Percentiles rank a stretch among this genome's conserved stretches.
Evolutionary conservation across 92 coral and sea anemone species (phyloP).

Genomic region (Hydrozoanthus gracilis): DNA sequence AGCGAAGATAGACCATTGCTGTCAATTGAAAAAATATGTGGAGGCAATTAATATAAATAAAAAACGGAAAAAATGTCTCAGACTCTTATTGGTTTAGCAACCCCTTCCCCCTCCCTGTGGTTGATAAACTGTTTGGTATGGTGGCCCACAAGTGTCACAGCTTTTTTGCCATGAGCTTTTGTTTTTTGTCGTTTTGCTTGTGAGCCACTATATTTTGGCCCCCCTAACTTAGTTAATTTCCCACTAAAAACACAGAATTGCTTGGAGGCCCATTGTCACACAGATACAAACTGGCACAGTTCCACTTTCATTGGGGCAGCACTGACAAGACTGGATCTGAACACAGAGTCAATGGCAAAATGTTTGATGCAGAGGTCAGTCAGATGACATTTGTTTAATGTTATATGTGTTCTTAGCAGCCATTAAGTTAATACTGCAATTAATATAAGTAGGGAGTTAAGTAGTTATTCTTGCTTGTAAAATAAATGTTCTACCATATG

Average conservation of each 20-base stretch:
- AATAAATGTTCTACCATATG: too few species aligned
- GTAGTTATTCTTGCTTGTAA: too few species aligned
- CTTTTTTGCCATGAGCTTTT: neutral
- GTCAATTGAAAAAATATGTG: too few species aligned
- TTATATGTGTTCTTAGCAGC: neutral
- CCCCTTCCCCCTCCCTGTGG: too few species aligned
- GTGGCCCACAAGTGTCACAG: too few species aligned
- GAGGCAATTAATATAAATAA: too few species aligned
- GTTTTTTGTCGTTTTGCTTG: neutral
- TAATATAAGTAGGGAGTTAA: too few species aligned
- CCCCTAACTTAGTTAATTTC: neutral
- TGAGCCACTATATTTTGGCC: neutral
- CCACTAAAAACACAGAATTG: conserved; percentile 28
- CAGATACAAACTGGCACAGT: conserved; percentile 76
- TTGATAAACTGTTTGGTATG: too few species aligned
- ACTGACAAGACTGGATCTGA: conserved; percentile 70
- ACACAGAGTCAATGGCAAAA: conserved; percentile 76
- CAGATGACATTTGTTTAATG: neutral
- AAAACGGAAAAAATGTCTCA: too few species aligned
- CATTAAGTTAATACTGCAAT: too few species aligned
- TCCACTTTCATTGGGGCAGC: conserved; percentile 87
- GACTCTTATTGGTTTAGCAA: too few species aligned
- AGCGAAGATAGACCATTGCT: too few species aligned
- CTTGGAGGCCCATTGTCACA: conserved; percentile 71
- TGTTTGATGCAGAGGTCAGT: conserved; percentile 82